Evolutionary conservation across 2,113 vertebrate genomes (phyloP), one percentile per base, ranked within the genome.

Genomic region (Gorsachius goisagi): DNA sequence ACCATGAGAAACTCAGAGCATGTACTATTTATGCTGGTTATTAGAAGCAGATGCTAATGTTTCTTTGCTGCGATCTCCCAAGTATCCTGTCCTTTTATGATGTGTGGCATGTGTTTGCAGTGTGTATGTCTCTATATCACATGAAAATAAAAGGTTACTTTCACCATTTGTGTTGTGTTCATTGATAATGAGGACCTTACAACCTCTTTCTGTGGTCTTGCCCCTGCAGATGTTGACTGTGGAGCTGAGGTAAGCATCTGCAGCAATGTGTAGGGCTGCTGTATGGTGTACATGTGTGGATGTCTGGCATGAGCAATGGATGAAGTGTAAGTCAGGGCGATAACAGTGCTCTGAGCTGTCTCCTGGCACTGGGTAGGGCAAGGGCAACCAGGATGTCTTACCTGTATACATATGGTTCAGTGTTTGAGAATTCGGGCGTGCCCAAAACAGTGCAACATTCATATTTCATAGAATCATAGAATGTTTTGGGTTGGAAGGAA

Each of bases 141-240:
- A 97, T 95, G 97, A 91, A 97, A 97, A 97, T 96, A 97, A 97
- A 97, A 97, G 96, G 96, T 96, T 97, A 97, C 97, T 97, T 97
- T 97, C 97, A 97, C 97, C 97, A 97, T 97, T 97, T 97, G 97
- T 97, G 96, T 97, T 96, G 97, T 96, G 95, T 97, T 97, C 97
- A 94, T 96, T 96, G 97, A 97, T 97, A 97, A 97, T 97, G 95
- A 97, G 95, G 97, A 95, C 97, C 95, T 97, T 97, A 96, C 93
- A 97, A 90, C 93, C 80, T 76, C 95, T 95, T 96, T 97, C 94
- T 95, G 85, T 95, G 95, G 96, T 92, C 94, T 93, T 96, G 91
- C 88, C 84, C 94, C 81, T 95, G 74, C 96, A 97, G 97, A 97
- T 97, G 96, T 95, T 85, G 92, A n/a, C 89, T 95, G 74, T 90